Base-by-base conservation (phyloP, 2,888 invertebrate species). In the Epistrophe grossulariae region DNA sequence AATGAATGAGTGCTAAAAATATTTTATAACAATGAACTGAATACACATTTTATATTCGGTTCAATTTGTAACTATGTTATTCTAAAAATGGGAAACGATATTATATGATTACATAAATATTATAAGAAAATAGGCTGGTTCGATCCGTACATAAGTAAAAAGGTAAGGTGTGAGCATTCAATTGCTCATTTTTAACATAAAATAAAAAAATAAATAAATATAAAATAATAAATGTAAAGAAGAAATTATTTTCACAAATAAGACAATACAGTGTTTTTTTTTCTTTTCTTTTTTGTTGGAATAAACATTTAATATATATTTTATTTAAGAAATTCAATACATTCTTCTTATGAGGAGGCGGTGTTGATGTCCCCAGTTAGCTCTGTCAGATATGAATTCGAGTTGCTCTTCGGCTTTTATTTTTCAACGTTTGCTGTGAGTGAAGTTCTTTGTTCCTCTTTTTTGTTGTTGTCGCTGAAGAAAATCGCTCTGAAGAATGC, bases 241-340 rank as follows among this genome's bases (percentile, higher is more conserved):
- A 80, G 28, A 64, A 74, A 84, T 59, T 57, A 74, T 59, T 90
- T 90, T 89, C 90, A 91, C 89, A 90, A 90, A 91, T 91, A 91
- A 90, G 89, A 90, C 90, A 91, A 90, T 89, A 88, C 88, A 89
- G 80, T 89, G 89, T 88, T 88, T 88, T 88, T 89, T 74, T 84
- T 84, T 89, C 88, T 89, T 88, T 87, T 89, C 88, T 88, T 83
- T 84, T 88, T 89, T 91, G 90, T 91, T 91, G 89, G 91, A 91
- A 90, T 84, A 90, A 91, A 89, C 91, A 87, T 90, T 90, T 92
- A 79, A 84, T 88, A 84, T 88, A 84, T 84, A 88, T 84, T 88
- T 88, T 84, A 80, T 92, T 92, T 92, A 91, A 91, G 92, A 91
- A 91, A 92, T 90, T 91, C 90, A 92, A 90, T 92, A 92, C 92